Conservation (phyloP, 1,140 invertebrate species). For the Sycophaga agraensis region DNA sequence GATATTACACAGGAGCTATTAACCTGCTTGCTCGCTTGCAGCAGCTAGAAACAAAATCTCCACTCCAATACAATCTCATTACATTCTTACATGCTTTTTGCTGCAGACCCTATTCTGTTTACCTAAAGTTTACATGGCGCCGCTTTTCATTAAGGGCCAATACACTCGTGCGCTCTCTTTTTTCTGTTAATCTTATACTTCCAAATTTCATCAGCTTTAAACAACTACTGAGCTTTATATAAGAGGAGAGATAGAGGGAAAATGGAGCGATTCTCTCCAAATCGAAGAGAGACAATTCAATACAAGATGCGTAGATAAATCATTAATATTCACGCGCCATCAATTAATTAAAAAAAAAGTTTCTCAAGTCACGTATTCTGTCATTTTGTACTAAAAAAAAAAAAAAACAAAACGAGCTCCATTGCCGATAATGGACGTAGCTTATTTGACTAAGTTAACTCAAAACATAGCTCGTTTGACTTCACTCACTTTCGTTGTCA, state of each 20-base stretch:
- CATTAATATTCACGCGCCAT: conserved; percentile 14
- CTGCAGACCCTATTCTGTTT: conserved; percentile 41
- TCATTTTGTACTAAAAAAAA: conserved; percentile 32
- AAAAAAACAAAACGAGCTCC: conserved; percentile 21
- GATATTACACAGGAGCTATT: conserved; percentile 21
- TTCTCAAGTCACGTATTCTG: conserved; percentile 15
- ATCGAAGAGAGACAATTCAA: conserved; percentile 45
- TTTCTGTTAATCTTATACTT: conserved; percentile 32
- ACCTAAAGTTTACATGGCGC: conserved; percentile 22
- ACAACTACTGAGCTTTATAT: conserved; percentile 24
- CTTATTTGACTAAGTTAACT: conserved; percentile 16
- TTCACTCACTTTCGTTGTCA: conserved; percentile 30
- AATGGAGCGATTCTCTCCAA: conserved; percentile 23
- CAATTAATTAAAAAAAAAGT: conserved; percentile 9
- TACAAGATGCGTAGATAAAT: conserved; percentile 48
- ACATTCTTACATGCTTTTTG: conserved; percentile 47
- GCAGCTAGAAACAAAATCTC: conserved; percentile 18
- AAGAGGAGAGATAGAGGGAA: conserved; percentile 20
- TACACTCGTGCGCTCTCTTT: conserved; percentile 36
- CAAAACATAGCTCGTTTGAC: conserved; percentile 20
- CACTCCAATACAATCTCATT: conserved; percentile 37
- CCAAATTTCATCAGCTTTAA: conserved; percentile 30
- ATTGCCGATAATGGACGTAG: conserved; percentile 18
- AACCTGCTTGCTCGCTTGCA: conserved; percentile 22
- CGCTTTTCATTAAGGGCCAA: conserved; percentile 40